Conservation (phyloP, 37 sponge, comb jelly and placozoan genomes). For the Amphimedon queenslandica region DNA sequence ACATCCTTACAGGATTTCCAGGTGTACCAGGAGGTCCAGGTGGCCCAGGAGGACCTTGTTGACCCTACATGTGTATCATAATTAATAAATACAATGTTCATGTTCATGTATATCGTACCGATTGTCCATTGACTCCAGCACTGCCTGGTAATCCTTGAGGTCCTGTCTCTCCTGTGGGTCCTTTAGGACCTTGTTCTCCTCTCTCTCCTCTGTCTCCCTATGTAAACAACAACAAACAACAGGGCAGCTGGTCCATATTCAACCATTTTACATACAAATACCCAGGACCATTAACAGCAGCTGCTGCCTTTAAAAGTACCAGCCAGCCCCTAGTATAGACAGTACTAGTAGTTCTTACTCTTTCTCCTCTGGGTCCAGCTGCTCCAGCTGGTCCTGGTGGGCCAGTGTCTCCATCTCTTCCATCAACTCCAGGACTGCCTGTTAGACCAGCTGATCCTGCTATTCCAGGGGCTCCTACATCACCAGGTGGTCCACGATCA, state of each 20-base stretch:
- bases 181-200: slow-evolving; percentile 30
- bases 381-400: slow-evolving; percentile 38
- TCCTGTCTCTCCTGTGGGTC: slow-evolving; percentile 4
- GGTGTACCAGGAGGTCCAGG: slow-evolving; percentile 40
- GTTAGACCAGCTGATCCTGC: slow-evolving; percentile 46
- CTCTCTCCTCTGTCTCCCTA: slow-evolving; percentile 31
- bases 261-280: no score
- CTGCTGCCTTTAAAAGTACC: no score
- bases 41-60: slow-evolving; percentile 24
- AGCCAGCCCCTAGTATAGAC: neutral
- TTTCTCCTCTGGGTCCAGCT: slow-evolving; percentile 26
- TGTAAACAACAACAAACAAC: neutral
- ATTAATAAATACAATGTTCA: neutral
- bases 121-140: neutral
- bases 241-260: no score
- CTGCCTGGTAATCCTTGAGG: slow-evolving; percentile 1
- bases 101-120: neutral
- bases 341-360: neutral
- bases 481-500: slow-evolving; percentile 42
- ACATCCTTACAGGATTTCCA: slow-evolving; percentile 2
- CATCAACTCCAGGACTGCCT: slow-evolving; percentile 48
- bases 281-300: no score
- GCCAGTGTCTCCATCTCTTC: slow-evolving; percentile 57
- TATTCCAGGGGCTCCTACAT: slow-evolving; percentile 40
- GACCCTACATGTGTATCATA: neutral